Base-by-base conservation (phyloP, 2,113 vertebrate genomes). In the Phalacrocorax brasilianus region DNA sequence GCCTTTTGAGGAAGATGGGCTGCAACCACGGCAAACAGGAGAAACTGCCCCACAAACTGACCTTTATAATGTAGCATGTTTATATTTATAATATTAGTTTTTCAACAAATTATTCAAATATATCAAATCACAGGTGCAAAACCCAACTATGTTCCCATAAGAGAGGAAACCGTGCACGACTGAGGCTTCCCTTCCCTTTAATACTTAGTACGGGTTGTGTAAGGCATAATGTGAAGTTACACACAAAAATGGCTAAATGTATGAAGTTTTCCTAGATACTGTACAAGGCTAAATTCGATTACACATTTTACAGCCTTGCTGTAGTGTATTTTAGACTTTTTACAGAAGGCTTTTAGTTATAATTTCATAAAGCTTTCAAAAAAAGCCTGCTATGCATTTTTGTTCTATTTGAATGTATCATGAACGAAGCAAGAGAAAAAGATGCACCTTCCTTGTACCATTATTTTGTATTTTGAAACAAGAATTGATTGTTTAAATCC, bases 331-430 rank as follows among this genome's bases (percentile, higher is more conserved):
- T 77, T 6, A 28, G 65, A 30, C 44, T 62, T 53, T 66, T 50
- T 27, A 40, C 9, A 42, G 14, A 40, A 67, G 67, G 32, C 2
- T 73, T 63, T 52, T 50, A 16, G 19, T 74, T 30, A n/a, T n/a
- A 2, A 50, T 56, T 68, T 71, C 52, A 44, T 17, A 53, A 32
- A 53, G 30, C 30, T 90, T 76, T 35, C n/a, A 11, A 62, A 63
- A 63, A 9, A 38, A 40, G 6, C 2, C 38, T 17, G 11, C 33
- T 32, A 2, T 0, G 0, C 6, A 2, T 2, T 44, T 44, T 14
- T 23, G 12, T 24, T 32, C 58, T 33, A 22, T 26, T 65, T 21
- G 23, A 85, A 35, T 8, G 19, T 2, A 28, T 1, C 16, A 4
- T 5, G 33, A 79, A 65, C 2, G 4, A 62, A 76, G 30, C 1